phyloP scores from a whole-genome alignment of 1,140 invertebrate genomes.

The Aphelinus atriplicis region DNA sequence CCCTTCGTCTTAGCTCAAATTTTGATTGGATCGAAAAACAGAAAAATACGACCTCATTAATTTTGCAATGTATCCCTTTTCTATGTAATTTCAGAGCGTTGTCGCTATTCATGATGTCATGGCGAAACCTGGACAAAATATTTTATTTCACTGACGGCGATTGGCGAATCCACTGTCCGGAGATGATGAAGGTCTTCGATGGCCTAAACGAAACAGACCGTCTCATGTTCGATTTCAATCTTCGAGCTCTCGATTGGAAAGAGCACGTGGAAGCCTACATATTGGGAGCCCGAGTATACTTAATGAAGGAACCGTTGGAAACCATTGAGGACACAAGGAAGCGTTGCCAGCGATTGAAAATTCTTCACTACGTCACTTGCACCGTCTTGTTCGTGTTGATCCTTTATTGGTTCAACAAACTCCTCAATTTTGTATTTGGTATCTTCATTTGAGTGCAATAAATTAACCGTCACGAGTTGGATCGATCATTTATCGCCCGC shows the following conservation, averaged over 20 bases:
- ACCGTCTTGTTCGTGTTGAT: neutral
- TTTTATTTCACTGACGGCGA: conserved; percentile 63
- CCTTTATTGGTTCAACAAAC: neutral
- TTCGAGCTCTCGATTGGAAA: conserved; percentile 69
- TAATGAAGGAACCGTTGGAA: conserved; percentile 63
- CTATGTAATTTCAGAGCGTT: too few relatives aligned
- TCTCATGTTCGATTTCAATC: conserved; percentile 70
- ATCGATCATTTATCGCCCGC: too few relatives aligned
- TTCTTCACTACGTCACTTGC: neutral
- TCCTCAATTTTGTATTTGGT: neutral
- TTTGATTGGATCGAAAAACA: too few relatives aligned
- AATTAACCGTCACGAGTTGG: neutral
- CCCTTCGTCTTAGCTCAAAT: too few relatives aligned
- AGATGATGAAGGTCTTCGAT: conserved; percentile 64
- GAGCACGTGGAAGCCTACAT: conserved; percentile 69
- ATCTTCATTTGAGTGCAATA: neutral
- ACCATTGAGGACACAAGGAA: conserved; percentile 44
- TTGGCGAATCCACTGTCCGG: conserved; percentile 68
- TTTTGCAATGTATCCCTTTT: too few relatives aligned
- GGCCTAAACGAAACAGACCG: conserved; percentile 68
- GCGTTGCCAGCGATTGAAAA: neutral
- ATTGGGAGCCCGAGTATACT: conserved; percentile 66
- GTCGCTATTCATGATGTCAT: neutral
- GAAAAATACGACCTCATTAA: too few relatives aligned
- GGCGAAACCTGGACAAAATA: neutral